Percentiles rank a stretch among this genome's conserved stretches.
phyloP scores from a whole-genome alignment of 2,113 vertebrate genomes.

The Lasiurus borealis region DNA sequence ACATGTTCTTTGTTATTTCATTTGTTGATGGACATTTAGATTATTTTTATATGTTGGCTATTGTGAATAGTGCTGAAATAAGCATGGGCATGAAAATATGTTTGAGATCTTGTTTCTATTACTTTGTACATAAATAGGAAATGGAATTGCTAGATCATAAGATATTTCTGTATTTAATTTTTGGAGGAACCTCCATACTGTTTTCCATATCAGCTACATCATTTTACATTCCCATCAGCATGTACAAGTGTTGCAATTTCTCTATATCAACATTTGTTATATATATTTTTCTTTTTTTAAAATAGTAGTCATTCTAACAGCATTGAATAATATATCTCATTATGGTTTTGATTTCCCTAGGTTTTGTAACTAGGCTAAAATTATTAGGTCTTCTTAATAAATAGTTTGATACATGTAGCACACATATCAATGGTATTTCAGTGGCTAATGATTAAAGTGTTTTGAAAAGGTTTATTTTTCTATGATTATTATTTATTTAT shows the following conservation, averaged over 20 bases:
- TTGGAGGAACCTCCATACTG: too few species aligned
- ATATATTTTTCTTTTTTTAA: neutral
- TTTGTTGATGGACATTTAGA: neutral
- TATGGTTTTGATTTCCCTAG: neutral
- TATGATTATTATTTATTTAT: neutral
- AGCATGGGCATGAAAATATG: neutral
- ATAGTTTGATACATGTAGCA: neutral
- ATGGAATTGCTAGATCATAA: neutral
- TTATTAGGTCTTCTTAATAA: neutral
- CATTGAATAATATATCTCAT: neutral
- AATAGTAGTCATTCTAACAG: neutral
- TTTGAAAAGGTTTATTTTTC: slow-evolving; percentile 26
- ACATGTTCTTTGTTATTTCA: neutral
- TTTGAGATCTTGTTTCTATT: neutral
- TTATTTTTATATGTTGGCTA: neutral
- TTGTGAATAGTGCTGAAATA: neutral
- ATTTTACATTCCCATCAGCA: neutral
- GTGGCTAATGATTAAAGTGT: slow-evolving; percentile 45
- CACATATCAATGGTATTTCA: neutral
- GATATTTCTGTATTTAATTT: neutral
- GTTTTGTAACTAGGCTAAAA: neutral
- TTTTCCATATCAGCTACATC: too few species aligned
- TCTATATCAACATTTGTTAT: neutral
- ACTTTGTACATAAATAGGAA: neutral
- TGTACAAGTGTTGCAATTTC: neutral